Conservation (phyloP, 2,113 vertebrate genomes). For the Piprites chloris region DNA sequence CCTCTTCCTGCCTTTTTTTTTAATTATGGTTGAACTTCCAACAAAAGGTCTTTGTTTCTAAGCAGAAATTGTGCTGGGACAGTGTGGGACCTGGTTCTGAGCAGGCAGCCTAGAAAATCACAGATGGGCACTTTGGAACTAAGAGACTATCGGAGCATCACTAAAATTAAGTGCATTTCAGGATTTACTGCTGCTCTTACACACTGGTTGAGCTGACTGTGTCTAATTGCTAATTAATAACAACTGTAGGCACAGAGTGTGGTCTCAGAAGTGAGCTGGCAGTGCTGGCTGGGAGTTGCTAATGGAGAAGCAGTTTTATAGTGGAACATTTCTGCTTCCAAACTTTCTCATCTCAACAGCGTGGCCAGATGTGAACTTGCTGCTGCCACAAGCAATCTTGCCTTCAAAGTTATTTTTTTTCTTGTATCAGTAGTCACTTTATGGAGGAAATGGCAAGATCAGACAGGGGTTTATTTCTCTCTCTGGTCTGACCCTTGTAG, state of each 20-base stretch:
- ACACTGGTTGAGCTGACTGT: not conserved
- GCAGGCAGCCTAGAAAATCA: not conserved
- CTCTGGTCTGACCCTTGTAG: fast-evolving
- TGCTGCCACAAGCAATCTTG: not conserved
- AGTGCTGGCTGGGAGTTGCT: not conserved
- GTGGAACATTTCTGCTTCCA: not conserved
- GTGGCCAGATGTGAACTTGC: not conserved
- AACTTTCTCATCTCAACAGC: not conserved
- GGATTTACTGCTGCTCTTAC: not conserved
- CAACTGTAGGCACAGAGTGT: not conserved
- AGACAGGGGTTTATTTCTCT: not conserved
- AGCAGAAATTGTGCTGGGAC: not conserved
- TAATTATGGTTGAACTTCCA: not conserved
- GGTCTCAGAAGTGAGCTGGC: not conserved
- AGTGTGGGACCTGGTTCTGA: not conserved
- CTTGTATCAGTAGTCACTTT: not conserved
- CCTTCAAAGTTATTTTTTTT: not conserved
- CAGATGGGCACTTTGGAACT: not conserved
- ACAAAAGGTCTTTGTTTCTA: not conserved
- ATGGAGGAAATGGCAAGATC: not conserved
- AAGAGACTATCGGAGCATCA: not conserved
- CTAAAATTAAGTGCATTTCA: not conserved
- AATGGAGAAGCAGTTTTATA: not conserved
- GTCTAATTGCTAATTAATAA: not conserved
- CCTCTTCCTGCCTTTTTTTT: not conserved